Evolutionary conservation across 2,113 vertebrate genomes (phyloP), one percentile per base, ranked within the genome.

Genomic region (Accipiter cooperii): DNA sequence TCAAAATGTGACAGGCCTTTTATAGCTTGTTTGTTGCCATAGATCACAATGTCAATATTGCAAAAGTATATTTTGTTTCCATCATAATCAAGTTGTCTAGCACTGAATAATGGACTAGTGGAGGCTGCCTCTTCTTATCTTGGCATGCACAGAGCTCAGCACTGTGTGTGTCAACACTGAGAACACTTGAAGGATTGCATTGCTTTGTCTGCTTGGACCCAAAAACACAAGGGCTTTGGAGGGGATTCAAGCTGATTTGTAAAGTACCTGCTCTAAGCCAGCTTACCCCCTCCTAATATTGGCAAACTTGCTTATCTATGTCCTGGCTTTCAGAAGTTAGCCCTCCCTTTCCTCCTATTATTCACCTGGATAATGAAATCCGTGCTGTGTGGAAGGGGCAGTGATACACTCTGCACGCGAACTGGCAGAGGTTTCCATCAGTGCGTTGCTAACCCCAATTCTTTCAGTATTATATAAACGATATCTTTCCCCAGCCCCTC

Each of bases 261-360:
- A 58, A 91, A 93, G 64, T 78, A 88, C 52, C 55, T 69, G 18
- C 82, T 68, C 42, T 76, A 87, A 94, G 47, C 78, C 74, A 79
- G 81, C 29, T 94, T 89, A 82, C 78, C 75, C 73, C 18, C 58
- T 91, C 84, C 47, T 71, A 84, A 84, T 51, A 76, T 2, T 49
- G 86, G 69, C 77, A 84, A 91, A 93, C 75, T 90, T 77, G 93
- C 90, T 96, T 96, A 97, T 96, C 93, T 96, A 0, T 90, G 95
- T 71, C 75, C 85, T 84, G 64, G 63, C 42, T 81, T 54, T 91
- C 84, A 83, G 84, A 66, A 79, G 26, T 66, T 61, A 91, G 78
- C 93, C 96, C 93, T 96, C 93, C 94, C 91, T 96, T 96, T 96
- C 94, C 96, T 96, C 84, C 95, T 93, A 74, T 97, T 96, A 90